Evolutionary conservation across 2,888 invertebrate species (phyloP), one percentile per base, ranked within the genome.

Genomic region (Agrotis exclamationis): DNA sequence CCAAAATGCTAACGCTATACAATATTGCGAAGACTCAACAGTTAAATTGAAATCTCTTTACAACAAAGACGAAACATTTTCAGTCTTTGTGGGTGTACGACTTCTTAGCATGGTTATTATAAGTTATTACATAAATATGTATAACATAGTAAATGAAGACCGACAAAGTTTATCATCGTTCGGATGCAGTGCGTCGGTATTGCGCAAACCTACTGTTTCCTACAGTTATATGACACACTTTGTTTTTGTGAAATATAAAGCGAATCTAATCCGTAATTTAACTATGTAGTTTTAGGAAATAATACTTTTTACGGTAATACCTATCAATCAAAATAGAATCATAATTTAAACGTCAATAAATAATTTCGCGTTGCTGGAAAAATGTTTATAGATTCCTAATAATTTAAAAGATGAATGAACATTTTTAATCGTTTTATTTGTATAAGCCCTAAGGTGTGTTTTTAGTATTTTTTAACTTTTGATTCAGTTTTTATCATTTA

Each of bases 101-200:
- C 63, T 74, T 77, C 75, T 80, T 82, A 77, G 70, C 70, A 70
- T 71, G 74, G 39, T 75, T 71, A 65, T 58, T 73, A 54, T 54
- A 71, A 53, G 20, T 48, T 69, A 69, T 48, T 68, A 58, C 57
- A 63, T 74, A 76, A 56, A 74, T 75, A 78, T 70, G 59, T 74
- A 63, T 72, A 82, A 79, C 82, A 83, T 85, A 87, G 83, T 87
- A 79, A 85, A 87, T 87, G 84, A 88, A 87, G 91, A 93, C 94
- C 96, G 95, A 95, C 96, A 96, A 96, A 95, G 93, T 95, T 96
- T 96, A 96, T 96, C 95, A 90, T 85, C 80, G 87, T 86, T 95
- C 96, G 95, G 95, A 96, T 95, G 95, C 93, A 91, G 89, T 85
- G 88, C 89, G 93, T 90, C 94, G 93, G 92, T 90, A 90, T 95